phyloP scores from a whole-genome alignment of 1,140 invertebrate genomes.

The Chironomus tepperi region DNA sequence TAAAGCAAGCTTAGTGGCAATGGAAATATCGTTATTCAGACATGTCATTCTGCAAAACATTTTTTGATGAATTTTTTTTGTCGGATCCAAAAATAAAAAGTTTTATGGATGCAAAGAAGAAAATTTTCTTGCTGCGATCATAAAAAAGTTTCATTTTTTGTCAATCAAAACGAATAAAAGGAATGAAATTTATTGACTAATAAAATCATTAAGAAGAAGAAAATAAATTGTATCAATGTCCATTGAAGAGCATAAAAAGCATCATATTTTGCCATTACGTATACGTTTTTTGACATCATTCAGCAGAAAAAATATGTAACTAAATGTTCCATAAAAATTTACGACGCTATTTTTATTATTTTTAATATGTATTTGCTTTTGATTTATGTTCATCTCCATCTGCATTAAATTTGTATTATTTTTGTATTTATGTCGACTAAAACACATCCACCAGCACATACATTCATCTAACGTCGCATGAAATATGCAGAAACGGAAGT shows the following conservation, averaged over 20 bases:
- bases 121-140: too few relatives aligned
- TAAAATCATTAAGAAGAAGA: too few relatives aligned
- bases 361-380: slow-evolving; percentile 15
- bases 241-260: slow-evolving; percentile 2
- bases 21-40: neutral
- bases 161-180: too few relatives aligned
- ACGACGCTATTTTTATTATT: slow-evolving; percentile 11
- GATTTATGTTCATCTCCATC: slow-evolving; percentile 7
- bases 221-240: neutral
- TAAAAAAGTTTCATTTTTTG: too few relatives aligned
- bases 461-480: neutral
- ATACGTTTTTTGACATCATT: neutral
- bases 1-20: too few relatives aligned
- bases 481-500: neutral
- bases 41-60: neutral
- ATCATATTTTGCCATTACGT: neutral
- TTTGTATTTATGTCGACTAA: neutral
- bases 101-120: too few relatives aligned
- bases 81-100: too few relatives aligned
- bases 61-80: neutral
- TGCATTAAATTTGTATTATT: slow-evolving; percentile 4
- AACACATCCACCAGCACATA: neutral
- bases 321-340: slow-evolving; percentile 15
- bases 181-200: too few relatives aligned
- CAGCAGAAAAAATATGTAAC: neutral